phyloP scores from a whole-genome alignment of 2,113 vertebrate species.

The Sciurus niger region DNA sequence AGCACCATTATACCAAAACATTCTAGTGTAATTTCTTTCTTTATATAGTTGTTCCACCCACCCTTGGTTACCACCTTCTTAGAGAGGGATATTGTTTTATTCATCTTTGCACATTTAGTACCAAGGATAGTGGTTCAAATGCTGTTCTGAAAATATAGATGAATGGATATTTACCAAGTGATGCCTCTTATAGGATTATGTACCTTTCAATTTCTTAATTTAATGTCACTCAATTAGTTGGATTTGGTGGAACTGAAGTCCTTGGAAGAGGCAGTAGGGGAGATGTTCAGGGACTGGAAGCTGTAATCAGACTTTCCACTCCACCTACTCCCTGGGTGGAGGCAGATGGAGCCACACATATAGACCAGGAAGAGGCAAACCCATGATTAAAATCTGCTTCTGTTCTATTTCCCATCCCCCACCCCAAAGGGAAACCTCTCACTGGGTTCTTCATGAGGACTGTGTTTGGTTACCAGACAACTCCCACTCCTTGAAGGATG shows the following conservation, averaged over 20 bases:
- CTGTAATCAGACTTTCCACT: not conserved
- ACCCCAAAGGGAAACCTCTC: not conserved
- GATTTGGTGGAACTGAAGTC: not conserved
- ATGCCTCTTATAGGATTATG: not conserved
- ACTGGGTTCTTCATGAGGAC: not conserved
- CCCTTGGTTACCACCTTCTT: too few species aligned
- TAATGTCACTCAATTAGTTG: not conserved
- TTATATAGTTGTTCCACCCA: not conserved
- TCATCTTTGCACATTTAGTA: too few species aligned
- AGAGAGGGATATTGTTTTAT: too few species aligned
- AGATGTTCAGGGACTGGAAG: not conserved
- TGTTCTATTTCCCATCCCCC: not conserved
- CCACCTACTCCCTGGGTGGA: not conserved
- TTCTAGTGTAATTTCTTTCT: not conserved
- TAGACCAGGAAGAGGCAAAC: not conserved
- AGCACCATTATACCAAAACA: accelerated
- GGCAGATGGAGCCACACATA: not conserved
- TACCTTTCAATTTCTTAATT: not conserved
- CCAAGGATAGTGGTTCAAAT: not conserved
- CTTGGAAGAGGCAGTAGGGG: not conserved
- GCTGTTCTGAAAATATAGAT: too few species aligned
- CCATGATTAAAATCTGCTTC: not conserved
- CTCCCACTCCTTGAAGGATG: too few species aligned
- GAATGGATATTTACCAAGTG: not conserved
- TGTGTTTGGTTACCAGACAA: not conserved